These are phyloP conservation scores for Glyptemys insculpta DNA, from an alignment of 2,797 vertebrate species.

Conservation along the genomic window DNA sequence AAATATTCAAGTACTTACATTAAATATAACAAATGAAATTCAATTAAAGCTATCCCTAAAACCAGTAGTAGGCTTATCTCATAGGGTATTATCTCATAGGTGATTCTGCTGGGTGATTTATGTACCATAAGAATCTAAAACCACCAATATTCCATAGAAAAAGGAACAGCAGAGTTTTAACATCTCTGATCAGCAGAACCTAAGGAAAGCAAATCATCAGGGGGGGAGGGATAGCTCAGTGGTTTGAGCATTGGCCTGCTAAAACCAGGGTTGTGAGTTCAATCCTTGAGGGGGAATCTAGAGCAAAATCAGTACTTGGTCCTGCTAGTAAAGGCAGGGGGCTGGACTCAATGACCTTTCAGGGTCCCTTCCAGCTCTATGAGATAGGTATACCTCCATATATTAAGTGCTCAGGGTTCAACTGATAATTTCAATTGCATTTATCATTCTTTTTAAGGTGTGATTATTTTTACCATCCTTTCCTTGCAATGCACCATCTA, in stretches of 20 bases:
- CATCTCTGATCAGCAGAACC: neutral
- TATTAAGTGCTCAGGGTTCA: neutral
- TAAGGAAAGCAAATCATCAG: neutral
- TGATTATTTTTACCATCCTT: neutral
- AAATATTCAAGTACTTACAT: neutral
- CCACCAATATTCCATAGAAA: neutral
- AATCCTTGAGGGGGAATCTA: no score
- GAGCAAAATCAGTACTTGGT: no score
- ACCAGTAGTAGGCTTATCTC: neutral
- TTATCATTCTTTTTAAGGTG: neutral
- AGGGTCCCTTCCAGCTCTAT: no score
- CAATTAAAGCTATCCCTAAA: neutral
- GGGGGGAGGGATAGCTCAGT: no score
- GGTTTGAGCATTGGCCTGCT: no score
- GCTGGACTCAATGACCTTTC: no score
- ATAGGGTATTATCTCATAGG: neutral
- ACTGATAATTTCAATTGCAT: neutral
- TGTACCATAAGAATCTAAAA: neutral
- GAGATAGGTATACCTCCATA: no score
- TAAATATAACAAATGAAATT: neutral
- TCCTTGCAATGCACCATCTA: neutral
- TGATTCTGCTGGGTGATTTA: neutral
- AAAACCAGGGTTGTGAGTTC: no score
- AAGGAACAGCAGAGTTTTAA: neutral
- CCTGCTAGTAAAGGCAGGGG: no score